Percentiles rank a stretch among this genome's conserved stretches.
Evolutionary conservation across 1,140 invertebrate genomes (phyloP).

Genomic region (Lethrus apterus): DNA sequence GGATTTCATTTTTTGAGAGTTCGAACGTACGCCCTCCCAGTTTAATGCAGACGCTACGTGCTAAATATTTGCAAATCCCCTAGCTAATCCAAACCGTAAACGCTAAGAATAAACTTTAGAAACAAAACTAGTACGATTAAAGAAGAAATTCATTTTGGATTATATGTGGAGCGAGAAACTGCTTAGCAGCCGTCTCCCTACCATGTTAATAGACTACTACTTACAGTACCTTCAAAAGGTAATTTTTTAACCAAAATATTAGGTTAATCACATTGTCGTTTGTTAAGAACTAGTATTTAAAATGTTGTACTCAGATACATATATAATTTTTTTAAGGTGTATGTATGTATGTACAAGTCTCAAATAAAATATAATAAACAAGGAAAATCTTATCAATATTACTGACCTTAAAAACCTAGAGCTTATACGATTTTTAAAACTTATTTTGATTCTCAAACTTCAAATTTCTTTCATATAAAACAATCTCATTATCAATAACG

Average conservation of each 20-base stretch:
- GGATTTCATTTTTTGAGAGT: too few species aligned
- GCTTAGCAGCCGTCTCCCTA: slow-evolving; percentile 30
- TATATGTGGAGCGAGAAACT: slow-evolving; percentile 25
- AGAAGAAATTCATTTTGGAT: slow-evolving; percentile 26
- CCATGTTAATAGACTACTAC: slow-evolving; percentile 27
- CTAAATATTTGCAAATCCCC: slow-evolving; percentile 35
- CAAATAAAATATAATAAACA: too few species aligned
- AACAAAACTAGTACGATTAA: slow-evolving; percentile 30
- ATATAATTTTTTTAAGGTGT: too few species aligned
- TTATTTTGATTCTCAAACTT: too few species aligned
- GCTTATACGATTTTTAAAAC: too few species aligned
- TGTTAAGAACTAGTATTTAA: slow-evolving; percentile 17
- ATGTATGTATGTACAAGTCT: too few species aligned
- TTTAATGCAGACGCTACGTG: too few species aligned
- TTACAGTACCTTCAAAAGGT: slow-evolving; percentile 32
- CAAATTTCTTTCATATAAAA: too few species aligned
- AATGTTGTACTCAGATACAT: slow-evolving; percentile 12
- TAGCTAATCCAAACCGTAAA: slow-evolving; percentile 30
- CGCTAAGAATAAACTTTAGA: slow-evolving; percentile 31
- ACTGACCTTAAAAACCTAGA: too few species aligned
- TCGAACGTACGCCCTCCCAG: too few species aligned
- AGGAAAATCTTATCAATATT: too few species aligned
- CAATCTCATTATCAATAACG: too few species aligned
- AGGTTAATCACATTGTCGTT: slow-evolving; percentile 36
- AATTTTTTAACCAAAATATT: slow-evolving; percentile 28